These are phyloP conservation scores for Oophaga sylvatica DNA, from an alignment of 2,797 vertebrate genomes.

Conservation along the genomic window DNA sequence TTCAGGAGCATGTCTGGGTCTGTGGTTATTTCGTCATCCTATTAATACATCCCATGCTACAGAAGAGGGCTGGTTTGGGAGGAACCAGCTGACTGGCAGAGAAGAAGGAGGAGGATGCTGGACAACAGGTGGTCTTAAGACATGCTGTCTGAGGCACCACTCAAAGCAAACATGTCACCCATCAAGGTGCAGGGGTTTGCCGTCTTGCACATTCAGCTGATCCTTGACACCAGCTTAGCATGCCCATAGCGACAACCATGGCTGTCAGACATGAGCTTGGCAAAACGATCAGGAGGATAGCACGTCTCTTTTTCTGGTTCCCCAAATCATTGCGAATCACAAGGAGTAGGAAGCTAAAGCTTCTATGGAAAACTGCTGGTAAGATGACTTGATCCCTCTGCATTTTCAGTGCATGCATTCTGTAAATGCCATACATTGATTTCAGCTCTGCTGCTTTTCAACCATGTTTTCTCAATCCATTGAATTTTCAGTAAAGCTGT, in stretches of 20 bases:
- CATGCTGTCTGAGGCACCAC: slow-evolving; percentile 67
- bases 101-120: slow-evolving; percentile 74
- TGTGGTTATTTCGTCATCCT: slow-evolving; percentile 68
- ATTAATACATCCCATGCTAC: slow-evolving; percentile 71
- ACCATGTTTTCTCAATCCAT: not conserved
- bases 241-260: slow-evolving; percentile 64
- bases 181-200: slow-evolving; percentile 60
- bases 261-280: slow-evolving; percentile 71
- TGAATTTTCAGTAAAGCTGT: not conserved
- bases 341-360: slow-evolving; percentile 68
- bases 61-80: slow-evolving; percentile 68
- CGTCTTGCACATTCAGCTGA: slow-evolving; percentile 35
- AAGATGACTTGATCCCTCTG: slow-evolving; percentile 60
- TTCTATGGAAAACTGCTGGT: slow-evolving; percentile 72
- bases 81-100: slow-evolving; percentile 61
- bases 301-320: slow-evolving; percentile 70
- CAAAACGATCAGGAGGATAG: slow-evolving; percentile 74
- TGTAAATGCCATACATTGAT: not conserved
- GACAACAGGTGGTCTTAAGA: slow-evolving; percentile 74
- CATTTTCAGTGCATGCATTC: not conserved
- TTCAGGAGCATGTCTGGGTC: slow-evolving; percentile 53
- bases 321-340: slow-evolving; percentile 70
- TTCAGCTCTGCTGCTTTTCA: slow-evolving; percentile 40
- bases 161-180: slow-evolving; percentile 62
- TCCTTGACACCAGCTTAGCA: slow-evolving; percentile 48